Conservation (phyloP, 2,113 vertebrate genomes). For the Chloroceryle aenea region DNA sequence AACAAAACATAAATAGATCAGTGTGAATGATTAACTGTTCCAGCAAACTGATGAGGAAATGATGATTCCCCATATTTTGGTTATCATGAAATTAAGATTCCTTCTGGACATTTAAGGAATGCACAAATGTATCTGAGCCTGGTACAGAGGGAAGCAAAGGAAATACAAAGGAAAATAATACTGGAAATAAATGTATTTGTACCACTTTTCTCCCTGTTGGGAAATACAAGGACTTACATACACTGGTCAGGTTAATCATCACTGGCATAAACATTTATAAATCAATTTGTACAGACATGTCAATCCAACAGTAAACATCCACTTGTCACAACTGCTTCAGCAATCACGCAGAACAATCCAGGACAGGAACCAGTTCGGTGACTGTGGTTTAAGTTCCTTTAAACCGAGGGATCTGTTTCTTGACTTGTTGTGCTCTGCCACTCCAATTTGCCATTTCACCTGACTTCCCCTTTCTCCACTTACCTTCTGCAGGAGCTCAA, state of each 20-base stretch:
- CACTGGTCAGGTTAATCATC: neutral
- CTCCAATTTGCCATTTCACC: neutral
- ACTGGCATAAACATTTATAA: neutral
- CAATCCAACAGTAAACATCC: neutral
- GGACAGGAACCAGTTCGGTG: neutral
- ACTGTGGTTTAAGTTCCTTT: neutral
- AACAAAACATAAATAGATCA: neutral
- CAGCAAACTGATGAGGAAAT: neutral
- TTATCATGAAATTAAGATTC: neutral
- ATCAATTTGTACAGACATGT: no score
- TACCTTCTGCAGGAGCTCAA: conserved; percentile 98
- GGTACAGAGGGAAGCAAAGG: neutral
- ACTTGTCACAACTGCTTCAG: neutral
- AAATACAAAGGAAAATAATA: neutral
- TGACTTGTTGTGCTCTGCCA: accelerated
- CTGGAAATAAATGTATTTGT: neutral
- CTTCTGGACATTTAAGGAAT: neutral
- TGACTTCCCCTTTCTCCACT: neutral
- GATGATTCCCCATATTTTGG: neutral
- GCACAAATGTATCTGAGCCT: neutral
- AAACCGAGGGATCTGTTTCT: neutral
- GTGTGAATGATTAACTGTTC: neutral
- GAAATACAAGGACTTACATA: accelerated
- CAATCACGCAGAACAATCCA: neutral
- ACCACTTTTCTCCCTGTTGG: neutral